A percentile compares a stretch with the other conserved stretches of the same genome.
phyloP scores from a whole-genome alignment of 2,113 vertebrate genomes.

The Mustela lutreola region DNA sequence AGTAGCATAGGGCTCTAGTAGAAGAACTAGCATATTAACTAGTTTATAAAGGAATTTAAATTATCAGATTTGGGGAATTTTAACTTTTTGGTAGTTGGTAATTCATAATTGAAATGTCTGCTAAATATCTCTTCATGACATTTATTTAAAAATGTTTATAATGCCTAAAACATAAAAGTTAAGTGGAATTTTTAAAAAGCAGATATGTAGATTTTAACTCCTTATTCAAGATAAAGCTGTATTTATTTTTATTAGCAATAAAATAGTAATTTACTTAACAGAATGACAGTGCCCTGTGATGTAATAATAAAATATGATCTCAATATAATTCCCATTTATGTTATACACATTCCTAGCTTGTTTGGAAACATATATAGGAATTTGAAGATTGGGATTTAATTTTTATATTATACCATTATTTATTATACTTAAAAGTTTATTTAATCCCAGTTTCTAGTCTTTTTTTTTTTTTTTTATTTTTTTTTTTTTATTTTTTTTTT shows the following conservation, averaged over 20 bases:
- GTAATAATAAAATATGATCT: not conserved
- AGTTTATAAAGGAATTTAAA: conserved; percentile 4
- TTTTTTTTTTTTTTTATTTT: no score
- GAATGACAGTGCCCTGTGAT: not conserved
- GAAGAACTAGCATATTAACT: not conserved
- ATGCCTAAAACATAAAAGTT: conserved; percentile 4
- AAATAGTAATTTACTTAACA: not conserved
- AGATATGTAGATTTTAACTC: not conserved
- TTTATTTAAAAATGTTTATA: conserved; percentile 45
- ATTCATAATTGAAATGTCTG: conserved; percentile 38
- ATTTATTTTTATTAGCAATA: conserved; percentile 44
- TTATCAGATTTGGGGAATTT: not conserved
- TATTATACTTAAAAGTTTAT: not conserved
- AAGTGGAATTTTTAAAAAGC: not conserved
- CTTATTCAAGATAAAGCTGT: not conserved
- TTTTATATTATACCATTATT: not conserved
- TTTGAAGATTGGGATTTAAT: conserved; percentile 39
- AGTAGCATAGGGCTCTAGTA: not conserved
- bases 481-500: no score
- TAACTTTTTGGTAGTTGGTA: conserved; percentile 16
- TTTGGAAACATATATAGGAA: conserved; percentile 19
- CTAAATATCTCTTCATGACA: not conserved
- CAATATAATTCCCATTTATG: conserved; percentile 4
- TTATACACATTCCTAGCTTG: not conserved
- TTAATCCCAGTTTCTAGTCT: not conserved